Conservation (phyloP, 2,113 vertebrate genomes). For the Nyctereutes procyonoides region DNA sequence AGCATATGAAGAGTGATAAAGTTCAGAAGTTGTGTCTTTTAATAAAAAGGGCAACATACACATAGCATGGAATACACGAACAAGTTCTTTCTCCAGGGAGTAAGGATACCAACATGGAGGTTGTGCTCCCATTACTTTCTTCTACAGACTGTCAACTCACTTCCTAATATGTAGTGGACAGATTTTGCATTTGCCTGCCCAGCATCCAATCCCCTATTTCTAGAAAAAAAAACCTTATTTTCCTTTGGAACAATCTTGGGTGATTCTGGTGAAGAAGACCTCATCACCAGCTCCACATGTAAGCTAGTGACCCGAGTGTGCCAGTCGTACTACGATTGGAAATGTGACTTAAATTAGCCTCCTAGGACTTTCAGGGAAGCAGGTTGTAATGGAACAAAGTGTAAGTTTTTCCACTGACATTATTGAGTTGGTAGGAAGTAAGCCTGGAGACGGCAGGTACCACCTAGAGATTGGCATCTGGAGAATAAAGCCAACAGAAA, state of each 20-base stretch:
- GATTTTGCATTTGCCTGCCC: background rate
- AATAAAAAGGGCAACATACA: background rate
- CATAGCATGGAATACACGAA: background rate
- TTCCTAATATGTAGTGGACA: background rate
- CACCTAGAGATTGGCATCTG: background rate
- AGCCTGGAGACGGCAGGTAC: background rate
- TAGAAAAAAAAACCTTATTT: background rate
- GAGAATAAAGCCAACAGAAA: background rate
- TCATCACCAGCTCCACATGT: background rate
- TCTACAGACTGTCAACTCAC: background rate
- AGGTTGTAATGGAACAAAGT: background rate
- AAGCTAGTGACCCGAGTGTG: background rate
- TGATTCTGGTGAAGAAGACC: background rate
- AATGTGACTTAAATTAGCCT: background rate
- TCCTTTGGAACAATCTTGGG: background rate
- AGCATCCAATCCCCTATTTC: background rate
- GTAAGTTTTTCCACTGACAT: background rate
- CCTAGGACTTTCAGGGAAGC: background rate
- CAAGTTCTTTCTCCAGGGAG: background rate
- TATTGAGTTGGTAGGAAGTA: background rate
- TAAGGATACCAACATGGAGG: background rate
- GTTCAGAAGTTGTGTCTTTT: background rate
- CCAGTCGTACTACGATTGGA: background rate
- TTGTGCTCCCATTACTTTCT: background rate
- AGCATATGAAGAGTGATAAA: background rate